Evolutionary conservation across 2,888 invertebrate species (phyloP), one percentile per base, ranked within the genome.

Genomic region (Blastobasis adustella): DNA sequence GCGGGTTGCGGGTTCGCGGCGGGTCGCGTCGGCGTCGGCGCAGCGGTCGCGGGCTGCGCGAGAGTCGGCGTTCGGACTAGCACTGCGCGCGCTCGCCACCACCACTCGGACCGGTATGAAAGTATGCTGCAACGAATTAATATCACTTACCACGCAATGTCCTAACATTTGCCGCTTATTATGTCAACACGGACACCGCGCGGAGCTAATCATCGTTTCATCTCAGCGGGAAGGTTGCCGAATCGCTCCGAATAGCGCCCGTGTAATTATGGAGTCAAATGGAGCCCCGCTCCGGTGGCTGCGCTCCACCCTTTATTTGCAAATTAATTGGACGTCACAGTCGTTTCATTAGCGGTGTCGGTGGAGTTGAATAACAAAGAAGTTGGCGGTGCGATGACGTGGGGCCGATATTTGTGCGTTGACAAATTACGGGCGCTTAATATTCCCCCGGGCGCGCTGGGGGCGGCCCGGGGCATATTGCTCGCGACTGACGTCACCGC

Each of bases 71-170:
- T 72, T 73, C 71, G 70, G 68, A 64, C 71, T 66, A 66, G 62
- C 73, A 82, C 80, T 82, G 80, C 67, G 73, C 64, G 53, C 58
- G 54, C 58, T 61, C 63, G 62, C 60, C 63, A 57, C 61, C 58
- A 55, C 58, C 56, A 51, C 54, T 23, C 57, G 57, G 57, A 71
- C 78, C 76, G 71, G 69, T 74, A 76, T 73, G 83, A 85, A 85
- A 85, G 83, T 83, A 69, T 74, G 73, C 71, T 74, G 71, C 71
- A 70, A 71, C 76, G 47, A 77, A 79, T 79, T 81, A 81, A 81
- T 80, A 79, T 80, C 80, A 82, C 78, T 82, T 80, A 78, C 76
- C 69, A 67, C 70, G 68, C 67, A 69, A 71, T 69, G 71, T 73
- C 71, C 71, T 74, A 79, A 74, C 75, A 75, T 75, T 76, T 76